Conservation (phyloP, 2,113 vertebrate genomes). For the Pogonocichla stellata region DNA sequence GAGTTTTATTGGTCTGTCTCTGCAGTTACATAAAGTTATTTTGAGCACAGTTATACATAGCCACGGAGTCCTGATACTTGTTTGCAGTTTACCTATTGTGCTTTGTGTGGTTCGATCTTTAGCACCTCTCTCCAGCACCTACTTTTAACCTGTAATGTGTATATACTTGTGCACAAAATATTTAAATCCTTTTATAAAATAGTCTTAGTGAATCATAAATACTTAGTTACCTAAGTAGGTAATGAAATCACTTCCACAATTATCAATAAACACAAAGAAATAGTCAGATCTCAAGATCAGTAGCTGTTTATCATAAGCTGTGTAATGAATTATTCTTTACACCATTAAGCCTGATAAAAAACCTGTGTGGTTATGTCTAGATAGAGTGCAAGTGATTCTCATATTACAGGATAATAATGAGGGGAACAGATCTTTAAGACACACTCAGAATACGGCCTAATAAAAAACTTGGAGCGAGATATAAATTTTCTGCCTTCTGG, state of each 20-base stretch:
- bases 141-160: neutral
- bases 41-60: neutral
- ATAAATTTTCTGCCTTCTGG: neutral
- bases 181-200: slow-evolving; percentile 40
- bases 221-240: neutral
- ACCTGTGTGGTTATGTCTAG: neutral
- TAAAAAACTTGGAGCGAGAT: neutral
- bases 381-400: neutral
- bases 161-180: neutral
- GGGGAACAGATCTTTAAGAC: neutral
- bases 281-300: neutral
- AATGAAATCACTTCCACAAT: slow-evolving; percentile 12
- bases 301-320: neutral
- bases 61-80: neutral
- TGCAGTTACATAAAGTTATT: neutral
- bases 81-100: neutral
- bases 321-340: slow-evolving; percentile 20
- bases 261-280: slow-evolving; percentile 16
- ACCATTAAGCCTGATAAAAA: neutral
- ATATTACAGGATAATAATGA: neutral
- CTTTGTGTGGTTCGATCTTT: slow-evolving; percentile 9
- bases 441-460: neutral
- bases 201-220: neutral
- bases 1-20: neutral
- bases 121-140: neutral